Evolutionary conservation across 2,113 vertebrate genomes (phyloP).

Genomic region (Colaptes auratus): DNA sequence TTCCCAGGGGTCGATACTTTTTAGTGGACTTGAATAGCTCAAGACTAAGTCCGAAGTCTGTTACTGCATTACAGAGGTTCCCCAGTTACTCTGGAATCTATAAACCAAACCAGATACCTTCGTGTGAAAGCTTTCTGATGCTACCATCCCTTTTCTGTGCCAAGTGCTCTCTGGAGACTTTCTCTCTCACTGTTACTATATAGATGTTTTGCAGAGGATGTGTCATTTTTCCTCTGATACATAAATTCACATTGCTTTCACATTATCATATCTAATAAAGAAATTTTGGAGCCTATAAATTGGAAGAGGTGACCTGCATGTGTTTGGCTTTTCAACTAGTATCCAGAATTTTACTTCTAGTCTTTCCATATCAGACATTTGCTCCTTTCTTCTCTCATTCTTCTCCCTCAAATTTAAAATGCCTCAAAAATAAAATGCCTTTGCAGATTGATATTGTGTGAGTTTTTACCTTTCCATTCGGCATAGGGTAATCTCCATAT

Average conservation of each 20-base stretch:
- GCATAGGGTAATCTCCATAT: neutral
- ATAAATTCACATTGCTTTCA: neutral
- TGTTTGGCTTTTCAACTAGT: neutral
- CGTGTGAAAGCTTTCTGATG: neutral
- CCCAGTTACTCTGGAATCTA: neutral
- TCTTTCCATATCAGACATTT: neutral
- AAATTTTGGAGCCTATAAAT: fast-evolving
- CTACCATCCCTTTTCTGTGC: neutral
- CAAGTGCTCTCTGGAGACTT: neutral
- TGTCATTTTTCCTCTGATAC: neutral
- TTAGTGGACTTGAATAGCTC: neutral
- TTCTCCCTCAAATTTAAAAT: neutral
- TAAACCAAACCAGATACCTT: neutral
- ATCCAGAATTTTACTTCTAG: neutral
- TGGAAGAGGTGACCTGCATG: neutral
- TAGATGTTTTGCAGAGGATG: neutral
- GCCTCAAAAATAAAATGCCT: too few species aligned
- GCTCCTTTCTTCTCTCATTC: neutral
- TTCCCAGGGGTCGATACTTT: neutral
- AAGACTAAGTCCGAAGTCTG: neutral
- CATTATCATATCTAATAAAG: neutral
- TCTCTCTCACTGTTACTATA: neutral
- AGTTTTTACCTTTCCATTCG: neutral
- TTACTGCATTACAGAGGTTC: neutral
- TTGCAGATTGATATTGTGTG: neutral